Evolutionary conservation across 2,888 invertebrate species (phyloP).

Genomic region (Dicranocentrus wangi): DNA sequence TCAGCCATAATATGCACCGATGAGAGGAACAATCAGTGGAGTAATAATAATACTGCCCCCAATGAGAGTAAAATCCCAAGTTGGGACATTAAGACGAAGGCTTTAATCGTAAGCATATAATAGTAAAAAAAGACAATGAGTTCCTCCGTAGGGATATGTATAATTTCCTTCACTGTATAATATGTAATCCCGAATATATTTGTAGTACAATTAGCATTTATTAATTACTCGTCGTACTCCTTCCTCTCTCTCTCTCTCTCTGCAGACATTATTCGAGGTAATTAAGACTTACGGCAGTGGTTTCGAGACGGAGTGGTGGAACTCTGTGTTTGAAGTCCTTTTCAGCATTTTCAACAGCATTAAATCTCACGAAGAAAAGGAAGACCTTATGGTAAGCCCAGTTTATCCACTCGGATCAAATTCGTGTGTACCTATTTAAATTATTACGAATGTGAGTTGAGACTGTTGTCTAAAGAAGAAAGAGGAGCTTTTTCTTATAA

Average conservation of each 20-base stretch:
- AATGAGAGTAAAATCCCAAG: slow-evolving; percentile 33
- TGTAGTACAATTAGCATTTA: neutral
- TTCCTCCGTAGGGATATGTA: neutral
- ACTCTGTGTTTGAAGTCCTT: slow-evolving; percentile 62
- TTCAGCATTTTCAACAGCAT: slow-evolving; percentile 62
- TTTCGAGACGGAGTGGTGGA: slow-evolving; percentile 66
- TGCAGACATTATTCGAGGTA: slow-evolving; percentile 65
- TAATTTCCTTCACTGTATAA: slow-evolving; percentile 1
- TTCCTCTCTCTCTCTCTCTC: no score
- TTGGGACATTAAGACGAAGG: slow-evolving; percentile 63
- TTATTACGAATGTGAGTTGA: no score
- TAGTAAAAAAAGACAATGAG: no score
- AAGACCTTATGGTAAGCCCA: slow-evolving; percentile 61
- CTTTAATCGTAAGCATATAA: slow-evolving; percentile 66
- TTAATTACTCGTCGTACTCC: slow-evolving; percentile 10
- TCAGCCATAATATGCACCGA: slow-evolving; percentile 43
- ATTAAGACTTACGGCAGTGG: slow-evolving; percentile 64
- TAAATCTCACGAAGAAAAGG: slow-evolving; percentile 61
- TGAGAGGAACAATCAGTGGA: no score
- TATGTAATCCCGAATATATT: neutral
- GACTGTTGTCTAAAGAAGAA: neutral
- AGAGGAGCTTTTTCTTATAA: no score
- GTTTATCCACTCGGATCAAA: neutral
- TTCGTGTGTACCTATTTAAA: no score
- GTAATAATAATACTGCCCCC: no score